Evolutionary conservation across 2,113 vertebrate genomes (phyloP), one percentile per base, ranked within the genome.

Genomic region (Sterna hirundo): DNA sequence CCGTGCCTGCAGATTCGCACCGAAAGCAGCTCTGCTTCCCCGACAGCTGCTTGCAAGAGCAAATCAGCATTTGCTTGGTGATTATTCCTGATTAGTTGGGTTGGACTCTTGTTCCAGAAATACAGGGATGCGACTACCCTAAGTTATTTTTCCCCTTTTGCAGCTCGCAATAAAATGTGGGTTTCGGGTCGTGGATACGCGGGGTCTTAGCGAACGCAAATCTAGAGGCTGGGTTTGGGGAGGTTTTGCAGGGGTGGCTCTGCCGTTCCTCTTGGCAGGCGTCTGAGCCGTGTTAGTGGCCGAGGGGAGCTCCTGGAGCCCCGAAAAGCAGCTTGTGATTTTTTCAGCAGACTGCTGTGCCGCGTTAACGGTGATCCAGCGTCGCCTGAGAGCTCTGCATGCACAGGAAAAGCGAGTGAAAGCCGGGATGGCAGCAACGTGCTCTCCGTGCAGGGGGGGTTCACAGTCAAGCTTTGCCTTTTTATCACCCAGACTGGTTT

Each of bases 371-470:
- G 1, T 11, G 32, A 26, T 20, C 51, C 60, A 3, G 51, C 49
- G 0, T 38, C 7, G 13, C 7, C 0, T 1, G 11, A 40, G 42
- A 27, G 70, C 60, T 66, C 51, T 0, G 5, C 6, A 0, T 1
- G 19, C 62, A 3, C 1, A 1, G 27, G 80, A 38, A 1, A 11
- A 11, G 32, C 1, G 15, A 30, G 40, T 2, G n/a, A 38, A 7
- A 40, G 55, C 55, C 5, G 3, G 80, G 66, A 13, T 25, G 81
- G 7, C 1, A 1, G 25, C 4, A 0, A 5, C 1, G 15, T 10
- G 32, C 46, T 36, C 16, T 16, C 18, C 9, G 0, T 5, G 66
- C 3, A 8, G 44, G 0, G 44, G 0, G 30, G 29, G 9, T 12
- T 15, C 7, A 2, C 57, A 8, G 44, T 30, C 3, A 2, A 29